Evolutionary conservation across 2,113 vertebrate species (phyloP), one percentile per base, ranked within the genome.

Genomic region (Ammodytes marinus): DNA sequence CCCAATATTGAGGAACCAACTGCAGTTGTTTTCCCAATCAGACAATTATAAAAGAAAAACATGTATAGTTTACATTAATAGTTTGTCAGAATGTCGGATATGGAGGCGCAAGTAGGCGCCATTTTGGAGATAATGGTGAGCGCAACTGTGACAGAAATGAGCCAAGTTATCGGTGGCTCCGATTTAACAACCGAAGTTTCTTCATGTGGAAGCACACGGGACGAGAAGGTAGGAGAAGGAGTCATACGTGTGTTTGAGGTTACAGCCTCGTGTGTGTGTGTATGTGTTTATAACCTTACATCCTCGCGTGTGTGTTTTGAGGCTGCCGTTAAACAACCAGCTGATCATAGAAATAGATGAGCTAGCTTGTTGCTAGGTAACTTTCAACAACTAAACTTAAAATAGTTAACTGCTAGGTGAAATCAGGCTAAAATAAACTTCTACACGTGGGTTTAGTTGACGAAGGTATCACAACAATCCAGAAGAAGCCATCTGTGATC

Each of bases 311-410:
- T 15, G 61, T 47, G 43, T 15, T 57, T 47, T 15, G 63, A 11
- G 4, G 35, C 75, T 52, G 4, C 52, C 60, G 43, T 61, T 27
- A 0, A 59, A 69, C 75, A 12, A 46, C 10, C 83, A 71, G 74
- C 83, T 79, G 81, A 91, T 40, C 87, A 90, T 93, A 93, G 91
- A 92, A 88, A 80, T 91, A 92, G 77, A 91, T 42, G 42, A 82
- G 74, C 58, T 90, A 90, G 89, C 86, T 57, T 2, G 49, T 50
- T 57, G 59, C 27, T 0, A 0, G 65, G 45, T 57, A 69, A 54
- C 46, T 11, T 50, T 6, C 10, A 57, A 2, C 19, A 0, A 4
- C 3, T 35, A 19, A 40, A 54, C 45, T 40, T 12, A 1, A 3
- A 0, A 27, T 27, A 27, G 27, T 27, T 10, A 27, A 19, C 1